Evolutionary conservation across 2,797 vertebrate genomes (phyloP).

Genomic region (Parotocinclus haroldoi): DNA sequence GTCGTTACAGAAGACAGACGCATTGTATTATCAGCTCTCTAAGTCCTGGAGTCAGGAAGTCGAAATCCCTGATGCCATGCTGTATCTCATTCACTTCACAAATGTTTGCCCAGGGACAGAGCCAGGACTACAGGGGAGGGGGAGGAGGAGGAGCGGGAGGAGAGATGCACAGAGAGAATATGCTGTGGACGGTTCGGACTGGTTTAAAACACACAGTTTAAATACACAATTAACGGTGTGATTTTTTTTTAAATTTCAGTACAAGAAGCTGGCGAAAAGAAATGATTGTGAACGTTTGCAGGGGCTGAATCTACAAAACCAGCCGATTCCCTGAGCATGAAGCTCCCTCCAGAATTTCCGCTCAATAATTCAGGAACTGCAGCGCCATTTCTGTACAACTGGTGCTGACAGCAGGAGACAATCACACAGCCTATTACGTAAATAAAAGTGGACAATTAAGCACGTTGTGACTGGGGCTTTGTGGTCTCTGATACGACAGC

Average conservation of each 20-base stretch:
- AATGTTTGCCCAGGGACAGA: slow-evolving; percentile 11
- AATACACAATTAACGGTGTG: too few species aligned
- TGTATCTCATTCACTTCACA: slow-evolving; percentile 22
- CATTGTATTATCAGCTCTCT: slow-evolving; percentile 36
- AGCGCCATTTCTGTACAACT: neutral
- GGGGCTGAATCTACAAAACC: neutral
- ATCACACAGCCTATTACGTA: slow-evolving; percentile 27
- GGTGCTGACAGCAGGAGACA: slow-evolving; percentile 19
- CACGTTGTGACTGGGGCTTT: slow-evolving; percentile 23
- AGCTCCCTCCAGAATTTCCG: neutral
- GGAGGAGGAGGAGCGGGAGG: neutral
- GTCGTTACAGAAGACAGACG: slow-evolving; percentile 28
- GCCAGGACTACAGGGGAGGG: slow-evolving; percentile 17
- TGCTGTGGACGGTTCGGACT: neutral
- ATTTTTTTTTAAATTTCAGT: too few species aligned
- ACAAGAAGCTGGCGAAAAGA: too few species aligned
- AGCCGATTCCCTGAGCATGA: too few species aligned
- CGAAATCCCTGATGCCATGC: slow-evolving; percentile 38
- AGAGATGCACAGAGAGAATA: neutral
- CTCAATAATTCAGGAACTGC: slow-evolving; percentile 2
- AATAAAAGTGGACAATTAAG: slow-evolving; percentile 39
- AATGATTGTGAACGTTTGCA: neutral
- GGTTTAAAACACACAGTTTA: neutral
- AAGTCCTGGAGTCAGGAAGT: slow-evolving; percentile 36
- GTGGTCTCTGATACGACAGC: slow-evolving; percentile 27